These are phyloP conservation scores for Seira ritae DNA, from an alignment of 2,888 invertebrate genomes.

Conservation along the genomic window DNA sequence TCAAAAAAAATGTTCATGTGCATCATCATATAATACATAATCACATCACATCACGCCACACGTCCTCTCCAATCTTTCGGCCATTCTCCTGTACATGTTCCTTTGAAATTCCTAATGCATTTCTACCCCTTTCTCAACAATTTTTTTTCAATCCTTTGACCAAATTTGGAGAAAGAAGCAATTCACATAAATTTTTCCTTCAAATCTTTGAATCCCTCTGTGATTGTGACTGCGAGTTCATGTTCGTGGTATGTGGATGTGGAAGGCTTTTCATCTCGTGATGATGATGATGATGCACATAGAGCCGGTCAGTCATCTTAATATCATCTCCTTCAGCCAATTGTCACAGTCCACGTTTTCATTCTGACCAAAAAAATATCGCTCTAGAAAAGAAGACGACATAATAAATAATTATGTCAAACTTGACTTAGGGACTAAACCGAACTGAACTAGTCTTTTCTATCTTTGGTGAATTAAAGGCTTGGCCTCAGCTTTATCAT, in stretches of 20 bases:
- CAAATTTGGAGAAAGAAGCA: conserved; percentile 54
- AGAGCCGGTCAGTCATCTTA: no score
- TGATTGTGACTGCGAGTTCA: no score
- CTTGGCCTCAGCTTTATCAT: no score
- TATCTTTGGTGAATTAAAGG: background rate
- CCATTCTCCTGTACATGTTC: background rate
- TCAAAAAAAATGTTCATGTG: no score
- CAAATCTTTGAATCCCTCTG: background rate
- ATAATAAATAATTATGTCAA: background rate
- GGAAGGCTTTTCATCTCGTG: background rate
- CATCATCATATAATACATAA: no score
- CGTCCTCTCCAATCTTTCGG: background rate
- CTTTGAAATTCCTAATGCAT: conserved; percentile 6
- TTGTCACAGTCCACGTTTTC: background rate
- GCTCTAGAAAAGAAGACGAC: background rate
- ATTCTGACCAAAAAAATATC: background rate
- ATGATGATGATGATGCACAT: no score
- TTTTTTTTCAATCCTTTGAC: conserved; percentile 42
- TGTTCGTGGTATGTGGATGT: background rate
- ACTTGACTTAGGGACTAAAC: no score
- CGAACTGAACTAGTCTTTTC: background rate
- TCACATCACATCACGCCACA: background rate
- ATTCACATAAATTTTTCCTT: conserved; percentile 26
- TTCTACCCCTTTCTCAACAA: conserved; percentile 43
- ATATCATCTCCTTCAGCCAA: background rate